Evolutionary conservation across 2,113 vertebrate genomes (phyloP).

Genomic region (Lepus europaeus): DNA sequence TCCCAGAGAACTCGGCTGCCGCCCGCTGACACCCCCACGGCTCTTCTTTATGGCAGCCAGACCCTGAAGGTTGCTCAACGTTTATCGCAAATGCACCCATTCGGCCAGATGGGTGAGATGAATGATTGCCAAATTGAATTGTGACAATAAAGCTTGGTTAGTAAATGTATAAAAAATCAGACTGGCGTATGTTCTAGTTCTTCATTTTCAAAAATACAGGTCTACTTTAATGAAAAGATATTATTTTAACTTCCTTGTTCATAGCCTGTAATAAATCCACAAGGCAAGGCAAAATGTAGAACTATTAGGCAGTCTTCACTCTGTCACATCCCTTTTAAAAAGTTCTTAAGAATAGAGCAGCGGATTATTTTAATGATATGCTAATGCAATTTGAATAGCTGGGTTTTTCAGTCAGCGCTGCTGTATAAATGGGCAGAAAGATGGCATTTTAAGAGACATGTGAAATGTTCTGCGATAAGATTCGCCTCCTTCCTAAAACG

Average conservation of each 20-base stretch:
- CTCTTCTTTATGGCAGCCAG: neutral
- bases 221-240: conserved; percentile 74
- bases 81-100: conserved; percentile 44
- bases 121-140: conserved; percentile 70
- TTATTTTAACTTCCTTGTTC: conserved; percentile 71
- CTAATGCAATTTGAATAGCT: conserved; percentile 51
- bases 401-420: neutral
- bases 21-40: rapidly evolving
- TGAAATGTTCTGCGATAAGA: neutral
- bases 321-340: conserved; percentile 53
- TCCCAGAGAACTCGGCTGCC: neutral
- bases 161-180: conserved; percentile 75
- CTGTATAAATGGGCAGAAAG: conserved; percentile 28
- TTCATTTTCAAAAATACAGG: conserved; percentile 72
- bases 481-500: neutral
- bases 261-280: conserved; percentile 76
- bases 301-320: neutral
- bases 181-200: conserved; percentile 72
- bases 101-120: conserved; percentile 33
- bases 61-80: neutral
- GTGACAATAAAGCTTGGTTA: conserved; percentile 74
- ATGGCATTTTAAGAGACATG: conserved; percentile 67
- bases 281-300: conserved; percentile 36
- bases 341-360: conserved; percentile 5
- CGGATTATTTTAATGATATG: conserved; percentile 59